These are phyloP conservation scores for Orbicella faveolata DNA, from an alignment of 64 coral and sea anemone species.

Conservation along the genomic window DNA sequence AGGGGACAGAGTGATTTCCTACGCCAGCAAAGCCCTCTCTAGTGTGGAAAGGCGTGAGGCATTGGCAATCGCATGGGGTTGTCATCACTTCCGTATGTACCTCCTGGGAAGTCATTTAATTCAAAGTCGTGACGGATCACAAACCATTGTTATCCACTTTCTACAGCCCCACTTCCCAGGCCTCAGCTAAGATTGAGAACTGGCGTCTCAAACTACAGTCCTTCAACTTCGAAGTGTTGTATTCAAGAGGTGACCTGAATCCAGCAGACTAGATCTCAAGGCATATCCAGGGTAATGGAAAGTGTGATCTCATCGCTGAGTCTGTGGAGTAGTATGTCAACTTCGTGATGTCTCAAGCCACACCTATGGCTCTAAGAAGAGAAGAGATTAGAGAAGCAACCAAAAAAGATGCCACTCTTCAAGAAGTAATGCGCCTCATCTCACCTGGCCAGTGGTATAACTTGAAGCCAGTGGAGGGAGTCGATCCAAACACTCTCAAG, in stretches of 20 bases:
- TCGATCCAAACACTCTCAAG: neutral
- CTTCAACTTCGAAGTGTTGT: neutral
- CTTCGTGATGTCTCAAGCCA: no score
- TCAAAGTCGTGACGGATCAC: constrained; percentile 50
- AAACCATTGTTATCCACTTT: constrained; percentile 17
- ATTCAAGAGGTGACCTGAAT: constrained; percentile 2
- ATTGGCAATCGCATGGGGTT: constrained; percentile 50
- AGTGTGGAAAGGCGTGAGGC: constrained; percentile 29
- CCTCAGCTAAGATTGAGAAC: neutral
- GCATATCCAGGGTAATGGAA: neutral
- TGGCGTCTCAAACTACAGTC: neutral
- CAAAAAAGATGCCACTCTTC: constrained; percentile 11
- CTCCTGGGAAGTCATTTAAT: constrained; percentile 7
- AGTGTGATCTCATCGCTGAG: neutral
- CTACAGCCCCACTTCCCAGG: no score
- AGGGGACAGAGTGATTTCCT: constrained; percentile 37
- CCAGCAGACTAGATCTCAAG: constrained; percentile 9
- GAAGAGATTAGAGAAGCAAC: constrained; percentile 15
- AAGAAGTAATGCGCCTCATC: constrained; percentile 32
- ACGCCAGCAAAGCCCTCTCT: constrained; percentile 48
- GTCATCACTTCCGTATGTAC: constrained; percentile 48
- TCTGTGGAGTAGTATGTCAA: neutral
- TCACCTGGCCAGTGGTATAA: constrained; percentile 21
- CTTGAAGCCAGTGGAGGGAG: constrained; percentile 16
- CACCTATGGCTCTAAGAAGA: neutral